Percentiles rank a stretch among this genome's conserved stretches.
These are phyloP conservation scores for Metopia argyrocephala DNA, from an alignment of 2,888 invertebrate species.

Conservation along the genomic window DNA sequence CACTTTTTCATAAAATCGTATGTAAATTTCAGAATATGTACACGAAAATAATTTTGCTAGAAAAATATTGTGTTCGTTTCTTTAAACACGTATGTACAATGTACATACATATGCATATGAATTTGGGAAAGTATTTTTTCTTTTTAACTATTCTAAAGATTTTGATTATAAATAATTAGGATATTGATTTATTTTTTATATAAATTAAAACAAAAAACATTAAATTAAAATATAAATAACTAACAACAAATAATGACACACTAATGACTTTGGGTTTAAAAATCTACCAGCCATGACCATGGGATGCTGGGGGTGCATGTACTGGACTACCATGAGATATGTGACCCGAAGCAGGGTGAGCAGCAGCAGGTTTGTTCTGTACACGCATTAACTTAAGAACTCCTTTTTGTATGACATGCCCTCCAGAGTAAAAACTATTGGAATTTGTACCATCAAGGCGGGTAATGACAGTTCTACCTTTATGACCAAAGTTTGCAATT, in stretches of 20 bases:
- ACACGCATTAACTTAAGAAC: slow-evolving; percentile 69
- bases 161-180: no score
- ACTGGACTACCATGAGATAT: slow-evolving; percentile 16
- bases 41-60: no score
- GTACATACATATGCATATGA: no score
- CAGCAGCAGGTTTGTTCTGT: slow-evolving; percentile 16
- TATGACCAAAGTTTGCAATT: slow-evolving; percentile 69
- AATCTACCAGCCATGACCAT: slow-evolving; percentile 42
- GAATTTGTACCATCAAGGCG: slow-evolving; percentile 66
- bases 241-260: slow-evolving; percentile 40
- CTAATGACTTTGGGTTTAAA: slow-evolving; percentile 10
- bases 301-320: slow-evolving; percentile 1
- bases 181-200: not conserved
- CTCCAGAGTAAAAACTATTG: slow-evolving; percentile 68
- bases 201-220: slow-evolving; percentile 13
- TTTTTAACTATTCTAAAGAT: no score
- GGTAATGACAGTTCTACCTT: slow-evolving; percentile 69
- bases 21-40: no score
- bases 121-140: no score
- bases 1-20: no score
- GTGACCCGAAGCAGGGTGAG: slow-evolving; percentile 1
- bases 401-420: slow-evolving; percentile 72
- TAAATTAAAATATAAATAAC: slow-evolving; percentile 54
- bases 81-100: no score
- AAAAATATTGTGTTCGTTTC: no score